Evolutionary conservation across 2,888 invertebrate genomes (phyloP).

Genomic region (Pristionchus japonicus): DNA sequence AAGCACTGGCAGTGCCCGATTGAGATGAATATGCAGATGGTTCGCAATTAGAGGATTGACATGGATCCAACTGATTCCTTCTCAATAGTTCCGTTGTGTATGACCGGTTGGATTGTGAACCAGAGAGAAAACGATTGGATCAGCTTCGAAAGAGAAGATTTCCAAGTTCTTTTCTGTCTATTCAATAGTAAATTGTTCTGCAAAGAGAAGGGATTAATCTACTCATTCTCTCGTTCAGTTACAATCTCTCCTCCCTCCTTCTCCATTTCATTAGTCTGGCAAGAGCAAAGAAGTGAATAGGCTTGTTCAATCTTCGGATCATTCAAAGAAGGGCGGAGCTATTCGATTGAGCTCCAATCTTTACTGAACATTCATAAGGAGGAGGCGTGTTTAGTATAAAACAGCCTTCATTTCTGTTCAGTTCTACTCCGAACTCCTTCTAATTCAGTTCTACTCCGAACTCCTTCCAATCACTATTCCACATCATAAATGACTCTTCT

Average conservation of each 20-base stretch:
- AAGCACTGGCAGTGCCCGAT: background rate
- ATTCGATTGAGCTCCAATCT: background rate
- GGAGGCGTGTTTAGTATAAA: background rate
- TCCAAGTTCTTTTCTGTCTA: background rate
- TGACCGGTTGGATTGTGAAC: background rate
- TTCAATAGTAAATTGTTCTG: background rate
- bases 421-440: background rate
- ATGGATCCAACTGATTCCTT: background rate
- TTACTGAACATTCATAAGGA: background rate
- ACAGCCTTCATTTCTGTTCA: background rate
- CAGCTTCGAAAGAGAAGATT: background rate
- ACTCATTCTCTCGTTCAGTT: background rate
- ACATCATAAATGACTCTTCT: background rate
- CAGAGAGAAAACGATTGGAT: background rate
- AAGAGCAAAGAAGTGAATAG: background rate
- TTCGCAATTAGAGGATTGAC: constrained; percentile 1
- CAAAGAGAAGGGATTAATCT: background rate
- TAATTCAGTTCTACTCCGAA: background rate
- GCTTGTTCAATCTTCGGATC: background rate
- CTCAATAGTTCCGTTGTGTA: background rate
- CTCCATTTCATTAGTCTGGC: background rate
- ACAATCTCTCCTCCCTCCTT: background rate
- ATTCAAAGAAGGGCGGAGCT: background rate
- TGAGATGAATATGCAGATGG: constrained; percentile 15
- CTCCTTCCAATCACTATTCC: background rate